Percentiles rank a stretch among this genome's conserved stretches.
phyloP scores from a whole-genome alignment of 2,113 vertebrate species.

The Vireo altiloquus region DNA sequence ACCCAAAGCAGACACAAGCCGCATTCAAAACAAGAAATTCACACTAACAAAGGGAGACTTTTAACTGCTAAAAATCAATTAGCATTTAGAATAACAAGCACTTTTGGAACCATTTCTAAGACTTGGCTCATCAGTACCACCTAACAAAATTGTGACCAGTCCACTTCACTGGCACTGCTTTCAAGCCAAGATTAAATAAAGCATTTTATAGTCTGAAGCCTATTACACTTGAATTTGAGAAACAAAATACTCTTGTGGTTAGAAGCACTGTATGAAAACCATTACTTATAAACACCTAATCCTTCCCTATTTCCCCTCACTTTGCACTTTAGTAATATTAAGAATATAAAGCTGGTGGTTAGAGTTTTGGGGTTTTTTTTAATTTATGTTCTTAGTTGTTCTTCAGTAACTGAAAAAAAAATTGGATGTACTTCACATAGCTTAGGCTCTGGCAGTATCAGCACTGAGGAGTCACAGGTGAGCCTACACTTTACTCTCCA shows the following conservation, averaged over 20 bases:
- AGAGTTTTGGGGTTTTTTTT: not conserved
- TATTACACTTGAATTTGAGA: not conserved
- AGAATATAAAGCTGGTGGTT: not conserved
- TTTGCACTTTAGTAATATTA: not conserved
- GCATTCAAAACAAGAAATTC: not conserved
- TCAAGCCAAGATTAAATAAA: slow-evolving; percentile 31
- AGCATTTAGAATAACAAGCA: not conserved
- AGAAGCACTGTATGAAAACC: not conserved
- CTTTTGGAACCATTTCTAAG: not conserved
- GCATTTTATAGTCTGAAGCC: slow-evolving; percentile 1
- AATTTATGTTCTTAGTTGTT: not conserved
- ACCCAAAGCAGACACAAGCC: not conserved
- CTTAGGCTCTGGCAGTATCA: not conserved
- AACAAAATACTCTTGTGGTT: slow-evolving; percentile 1
- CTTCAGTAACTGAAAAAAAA: not conserved
- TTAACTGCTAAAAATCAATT: slow-evolving; percentile 27
- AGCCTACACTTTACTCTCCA: accelerated
- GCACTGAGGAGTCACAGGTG: not conserved
- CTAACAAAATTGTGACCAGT: not conserved
- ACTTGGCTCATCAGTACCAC: not conserved
- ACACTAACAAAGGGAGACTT: slow-evolving; percentile 23
- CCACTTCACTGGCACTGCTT: not conserved
- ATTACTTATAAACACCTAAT: not conserved
- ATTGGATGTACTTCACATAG: not conserved
- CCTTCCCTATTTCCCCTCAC: not conserved